Percentiles rank a stretch among this genome's conserved stretches.
Evolutionary conservation across 2,797 vertebrate genomes (phyloP).

Genomic region (Phrynocephalus forsythii): DNA sequence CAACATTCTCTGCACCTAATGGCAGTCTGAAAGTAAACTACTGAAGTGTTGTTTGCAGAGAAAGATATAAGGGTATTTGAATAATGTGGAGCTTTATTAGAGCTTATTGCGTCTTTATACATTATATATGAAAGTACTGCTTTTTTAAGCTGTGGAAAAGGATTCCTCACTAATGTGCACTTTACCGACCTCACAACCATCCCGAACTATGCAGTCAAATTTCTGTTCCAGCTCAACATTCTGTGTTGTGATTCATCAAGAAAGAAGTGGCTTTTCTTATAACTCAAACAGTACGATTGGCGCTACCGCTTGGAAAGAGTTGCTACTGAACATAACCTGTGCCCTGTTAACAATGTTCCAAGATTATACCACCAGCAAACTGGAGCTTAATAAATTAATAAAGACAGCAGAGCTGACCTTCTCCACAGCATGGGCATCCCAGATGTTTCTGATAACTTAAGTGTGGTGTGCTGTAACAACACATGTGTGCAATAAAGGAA

Average conservation of each 20-base stretch:
- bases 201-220: fast-evolving
- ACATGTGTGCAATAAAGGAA: slow-evolving; percentile 74
- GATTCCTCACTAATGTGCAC: not conserved
- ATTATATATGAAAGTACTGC: not conserved
- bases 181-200: not conserved
- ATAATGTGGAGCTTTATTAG: not conserved
- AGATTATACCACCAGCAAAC: slow-evolving; percentile 39
- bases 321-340: not conserved
- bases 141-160: not conserved
- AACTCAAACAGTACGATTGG: slow-evolving; percentile 7
- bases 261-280: not conserved
- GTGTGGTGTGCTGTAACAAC: slow-evolving; percentile 67
- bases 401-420: slow-evolving; percentile 71
- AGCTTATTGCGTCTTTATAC: not conserved
- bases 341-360: not conserved
- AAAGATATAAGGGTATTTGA: not conserved
- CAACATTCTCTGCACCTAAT: not conserved
- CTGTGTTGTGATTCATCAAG: not conserved
- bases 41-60: not conserved
- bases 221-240: not conserved
- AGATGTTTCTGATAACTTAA: slow-evolving; percentile 76
- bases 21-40: not conserved
- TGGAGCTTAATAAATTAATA: slow-evolving; percentile 61
- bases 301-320: not conserved
- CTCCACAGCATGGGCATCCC: slow-evolving; percentile 70